Evolutionary conservation across 1,140 invertebrate genomes (phyloP), one percentile per base, ranked within the genome.

Genomic region (Mesaphorura yosii): DNA sequence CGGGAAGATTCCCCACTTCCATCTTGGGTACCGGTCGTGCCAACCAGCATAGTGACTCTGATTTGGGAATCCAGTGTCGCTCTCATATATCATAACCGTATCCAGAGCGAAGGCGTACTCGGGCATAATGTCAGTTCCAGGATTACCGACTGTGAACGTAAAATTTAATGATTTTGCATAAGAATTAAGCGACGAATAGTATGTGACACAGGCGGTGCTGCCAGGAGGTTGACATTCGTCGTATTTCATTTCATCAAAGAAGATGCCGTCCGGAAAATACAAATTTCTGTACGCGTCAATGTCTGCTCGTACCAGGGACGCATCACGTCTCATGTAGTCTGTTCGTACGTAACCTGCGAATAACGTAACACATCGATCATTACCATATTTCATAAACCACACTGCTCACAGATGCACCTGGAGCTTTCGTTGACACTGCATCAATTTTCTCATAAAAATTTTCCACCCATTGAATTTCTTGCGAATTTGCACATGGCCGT

Each of bases 241-340:
- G 31, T 39, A 26, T 1, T 34, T 6, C 57, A 59, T 59, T 51
- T 59, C 57, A 26, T 59, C 57, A 44, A 55, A 59, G 40, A 59
- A 59, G 25, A 59, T 59, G 28, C 57, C 57, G 1, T 42, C 22
- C 1, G 42, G 28, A 1, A 28, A 1, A 25, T 55, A 59, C 15
- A 41, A 17, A 2, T 31, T 6, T 31, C 40, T 44, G 52, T 53
- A 59, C 25, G 19, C 37, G 20, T 59, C 34, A n/a, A 55, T 20
- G 6, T 59, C 53, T 0, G n/a, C 14, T 19, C 52, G 47, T 6
- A 55, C 57, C 1, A 2, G 14, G 15, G 25, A 20, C 26, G 12
- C n/a, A 22, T 17, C 37, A 1, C 48, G 22, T 34, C 19, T 40
- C 12, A 26, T 25, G 29, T 59, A 59, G 38, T 40, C 38, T 19